Base-by-base conservation (phyloP, 1,140 invertebrate genomes). In the Batillaria attramentaria region DNA sequence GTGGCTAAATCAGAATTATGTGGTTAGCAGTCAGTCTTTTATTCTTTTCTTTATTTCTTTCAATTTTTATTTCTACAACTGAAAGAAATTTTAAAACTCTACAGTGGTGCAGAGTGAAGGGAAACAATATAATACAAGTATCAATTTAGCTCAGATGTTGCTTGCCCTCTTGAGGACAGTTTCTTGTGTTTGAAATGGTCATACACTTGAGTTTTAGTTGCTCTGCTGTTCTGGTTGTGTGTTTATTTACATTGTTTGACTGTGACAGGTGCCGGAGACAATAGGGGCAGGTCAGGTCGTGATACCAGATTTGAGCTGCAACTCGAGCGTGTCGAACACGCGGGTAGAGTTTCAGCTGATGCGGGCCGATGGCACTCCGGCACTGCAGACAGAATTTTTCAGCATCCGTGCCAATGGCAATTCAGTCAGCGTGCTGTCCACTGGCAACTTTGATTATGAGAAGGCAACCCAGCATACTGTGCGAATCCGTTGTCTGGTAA, bases 341-440 rank as follows among this genome's bases (percentile, higher is more conserved):
- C 73, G 85, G 13, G 82, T 87, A 6, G 83, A 84, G 39, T 87
- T 85, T 78, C 81, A 83, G 16, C 75, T 86, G 41, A 79, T 84
- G 0, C 75, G 84, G 37, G 81, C 82, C 5, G 72, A 80, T 60
- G 82, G 81, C n/a, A 76, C 80, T 10, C 75, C 84, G 0, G 80
- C 75, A 4, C 82, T 82, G 65, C 73, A 75, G 13, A 42, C 80
- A 0, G 43, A 39, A 3, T 73, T 73, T 50, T 73, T 73, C 72
- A 3, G 3, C 2, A 35, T 73, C 18, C 28, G 33, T 3, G 10
- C 18, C 28, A 10, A 10, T 3, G 82, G 79, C 10, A 79, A 76
- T 13, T 84, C 82, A 24, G 69, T 42, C 69, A 46, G 31, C 41
- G 54, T 72, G 8, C 20, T 37, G 20, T 72, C 68, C 37, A 42